Percentiles rank a stretch among this genome's conserved stretches.
Evolutionary conservation across 2,888 invertebrate species (phyloP).

Genomic region (Leptopterna dolabrata): DNA sequence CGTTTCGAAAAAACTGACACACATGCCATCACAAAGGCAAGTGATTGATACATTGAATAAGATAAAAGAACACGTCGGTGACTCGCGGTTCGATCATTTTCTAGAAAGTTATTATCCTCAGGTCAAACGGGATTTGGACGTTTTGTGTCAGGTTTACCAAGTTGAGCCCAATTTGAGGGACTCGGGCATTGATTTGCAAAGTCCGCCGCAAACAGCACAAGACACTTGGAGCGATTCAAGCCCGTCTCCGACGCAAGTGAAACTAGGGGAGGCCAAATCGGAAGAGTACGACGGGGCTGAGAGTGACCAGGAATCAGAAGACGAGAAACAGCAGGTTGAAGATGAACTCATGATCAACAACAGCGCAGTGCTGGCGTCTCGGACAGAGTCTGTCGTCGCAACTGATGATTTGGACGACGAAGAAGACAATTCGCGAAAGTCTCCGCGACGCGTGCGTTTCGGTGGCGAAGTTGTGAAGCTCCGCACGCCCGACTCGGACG

Average conservation of each 20-base stretch:
- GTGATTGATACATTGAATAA: constrained; percentile 77
- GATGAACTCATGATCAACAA: constrained; percentile 14
- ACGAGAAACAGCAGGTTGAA: constrained; percentile 62
- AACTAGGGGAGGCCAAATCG: constrained; percentile 66
- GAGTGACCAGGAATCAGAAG: constrained; percentile 65
- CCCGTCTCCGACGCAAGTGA: constrained; percentile 47
- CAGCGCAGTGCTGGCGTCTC: background rate
- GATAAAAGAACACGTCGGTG: constrained; percentile 77
- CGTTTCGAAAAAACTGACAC: constrained; percentile 68
- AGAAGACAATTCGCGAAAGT: constrained; percentile 67
- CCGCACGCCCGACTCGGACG: constrained; percentile 86
- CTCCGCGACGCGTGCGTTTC: constrained; percentile 81
- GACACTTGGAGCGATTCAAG: constrained; percentile 59
- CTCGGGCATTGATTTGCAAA: constrained; percentile 64
- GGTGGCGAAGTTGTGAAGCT: constrained; percentile 89
- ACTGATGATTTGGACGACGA: constrained; percentile 71
- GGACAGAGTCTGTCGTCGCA: constrained; percentile 53
- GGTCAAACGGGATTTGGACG: constrained; percentile 71
- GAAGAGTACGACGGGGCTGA: constrained; percentile 63
- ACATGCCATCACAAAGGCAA: constrained; percentile 73
- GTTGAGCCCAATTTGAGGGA: constrained; percentile 61
- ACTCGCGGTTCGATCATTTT: constrained; percentile 74
- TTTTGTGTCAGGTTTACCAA: constrained; percentile 74
- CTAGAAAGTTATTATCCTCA: constrained; percentile 68
- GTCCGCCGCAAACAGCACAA: constrained; percentile 37